Evolutionary conservation across 1,140 invertebrate genomes (phyloP).

Genomic region (Macrostomum lignano): DNA sequence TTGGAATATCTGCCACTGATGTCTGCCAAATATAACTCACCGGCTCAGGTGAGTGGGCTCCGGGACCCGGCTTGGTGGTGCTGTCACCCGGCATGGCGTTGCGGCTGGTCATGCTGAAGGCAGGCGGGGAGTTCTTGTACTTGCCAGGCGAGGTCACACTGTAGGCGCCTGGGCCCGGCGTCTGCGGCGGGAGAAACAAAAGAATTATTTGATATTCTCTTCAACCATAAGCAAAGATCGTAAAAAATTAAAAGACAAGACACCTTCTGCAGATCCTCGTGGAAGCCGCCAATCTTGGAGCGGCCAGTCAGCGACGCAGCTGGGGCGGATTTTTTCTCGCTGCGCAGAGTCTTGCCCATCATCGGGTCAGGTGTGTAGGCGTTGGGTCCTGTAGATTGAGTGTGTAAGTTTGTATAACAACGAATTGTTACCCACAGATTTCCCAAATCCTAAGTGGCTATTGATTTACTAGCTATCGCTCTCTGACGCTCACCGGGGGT

Average conservation of each 20-base stretch:
- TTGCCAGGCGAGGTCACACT: constrained; percentile 32
- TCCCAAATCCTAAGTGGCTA: constrained; percentile 13
- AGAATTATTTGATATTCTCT: constrained; percentile 1
- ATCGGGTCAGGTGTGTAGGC: constrained; percentile 29
- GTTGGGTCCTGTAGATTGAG: constrained; percentile 8
- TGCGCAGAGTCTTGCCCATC: constrained; percentile 37
- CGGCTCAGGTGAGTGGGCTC: constrained; percentile 64
- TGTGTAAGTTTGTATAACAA: constrained; percentile 5
- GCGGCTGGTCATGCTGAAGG: constrained; percentile 51
- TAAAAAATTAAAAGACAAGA: not conserved
- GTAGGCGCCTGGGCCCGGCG: constrained; percentile 29
- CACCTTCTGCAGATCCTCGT: constrained; percentile 19
- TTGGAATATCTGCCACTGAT: no score
- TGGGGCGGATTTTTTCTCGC: constrained; percentile 38
- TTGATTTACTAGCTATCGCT: no score
- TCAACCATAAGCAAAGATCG: not conserved
- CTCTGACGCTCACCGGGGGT: constrained; percentile 36
- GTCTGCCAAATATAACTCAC: no score
- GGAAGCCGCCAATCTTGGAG: constrained; percentile 34
- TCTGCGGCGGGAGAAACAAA: constrained; percentile 20
- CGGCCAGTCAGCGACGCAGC: constrained; percentile 47
- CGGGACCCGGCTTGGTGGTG: constrained; percentile 52
- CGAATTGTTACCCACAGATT: constrained; percentile 2
- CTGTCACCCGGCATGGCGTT: constrained; percentile 43
- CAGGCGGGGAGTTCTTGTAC: constrained; percentile 39